Conservation (phyloP, 2,888 invertebrate species). For the Lasioglossum villosulum region DNA sequence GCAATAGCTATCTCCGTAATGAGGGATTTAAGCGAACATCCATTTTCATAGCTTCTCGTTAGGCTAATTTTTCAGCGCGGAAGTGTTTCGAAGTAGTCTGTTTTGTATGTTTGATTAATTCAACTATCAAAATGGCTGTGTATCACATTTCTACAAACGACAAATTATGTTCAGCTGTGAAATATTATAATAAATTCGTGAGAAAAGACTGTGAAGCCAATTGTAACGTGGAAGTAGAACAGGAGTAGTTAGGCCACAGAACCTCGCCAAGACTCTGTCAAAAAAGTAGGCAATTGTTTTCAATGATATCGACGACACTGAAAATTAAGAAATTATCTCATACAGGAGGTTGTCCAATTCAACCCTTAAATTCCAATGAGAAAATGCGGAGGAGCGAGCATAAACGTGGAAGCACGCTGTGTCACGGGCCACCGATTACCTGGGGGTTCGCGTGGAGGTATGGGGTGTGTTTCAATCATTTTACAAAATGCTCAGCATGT, state of each 20-base stretch:
- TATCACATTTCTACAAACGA: too few species aligned
- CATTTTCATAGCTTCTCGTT: neutral
- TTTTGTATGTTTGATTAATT: neutral
- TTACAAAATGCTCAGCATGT: neutral
- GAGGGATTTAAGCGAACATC: neutral
- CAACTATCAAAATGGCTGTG: too few species aligned
- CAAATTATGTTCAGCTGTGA: too few species aligned
- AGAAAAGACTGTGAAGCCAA: too few species aligned
- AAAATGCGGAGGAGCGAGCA: neutral
- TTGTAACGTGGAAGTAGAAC: too few species aligned
- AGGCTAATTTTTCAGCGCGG: neutral
- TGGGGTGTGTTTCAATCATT: neutral
- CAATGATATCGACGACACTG: too few species aligned
- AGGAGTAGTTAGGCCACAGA: neutral
- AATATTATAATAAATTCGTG: too few species aligned
- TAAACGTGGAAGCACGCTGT: neutral
- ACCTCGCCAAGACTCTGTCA: neutral
- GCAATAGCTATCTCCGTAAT: neutral
- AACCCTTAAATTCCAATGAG: neutral
- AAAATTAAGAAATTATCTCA: neutral
- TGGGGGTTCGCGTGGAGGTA: neutral
- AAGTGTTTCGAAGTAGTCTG: neutral
- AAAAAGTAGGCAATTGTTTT: neutral
- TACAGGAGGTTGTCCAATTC: neutral
- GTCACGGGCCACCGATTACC: neutral